Percentiles rank a stretch among this genome's conserved stretches.
These are phyloP conservation scores for Hiodon tergisus DNA, from an alignment of 2,113 vertebrate species.

Conservation along the genomic window DNA sequence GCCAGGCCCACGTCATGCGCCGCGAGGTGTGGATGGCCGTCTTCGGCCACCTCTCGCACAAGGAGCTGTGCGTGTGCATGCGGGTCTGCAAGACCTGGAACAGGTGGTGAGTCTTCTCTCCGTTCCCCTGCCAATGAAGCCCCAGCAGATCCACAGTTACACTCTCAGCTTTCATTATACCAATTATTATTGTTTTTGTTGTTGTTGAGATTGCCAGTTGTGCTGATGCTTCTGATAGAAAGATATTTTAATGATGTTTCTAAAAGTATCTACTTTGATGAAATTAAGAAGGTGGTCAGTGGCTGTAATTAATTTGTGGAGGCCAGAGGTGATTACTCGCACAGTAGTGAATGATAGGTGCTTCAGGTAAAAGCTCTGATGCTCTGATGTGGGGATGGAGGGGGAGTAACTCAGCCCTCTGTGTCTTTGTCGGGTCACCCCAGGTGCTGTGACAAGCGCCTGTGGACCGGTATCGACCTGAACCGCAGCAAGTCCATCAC, in stretches of 20 bases:
- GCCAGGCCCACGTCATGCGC: conserved; percentile 81
- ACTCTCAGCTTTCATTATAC: background rate
- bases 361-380: background rate
- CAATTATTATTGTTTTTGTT: no score
- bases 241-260: no score
- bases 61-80: conserved; percentile 92
- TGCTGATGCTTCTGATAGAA: no score
- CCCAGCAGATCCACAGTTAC: no score
- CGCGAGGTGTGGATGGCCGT: conserved; percentile 92
- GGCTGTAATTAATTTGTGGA: background rate
- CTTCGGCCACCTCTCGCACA: conserved; percentile 85
- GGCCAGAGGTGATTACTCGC: no score
- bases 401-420: no score
- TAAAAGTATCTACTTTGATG: no score
- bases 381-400: no score
- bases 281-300: no score
- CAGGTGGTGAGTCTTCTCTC: conserved; percentile 77
- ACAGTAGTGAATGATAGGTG: no score
- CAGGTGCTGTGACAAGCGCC: conserved; percentile 96
- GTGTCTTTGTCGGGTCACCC: conserved; percentile 24
- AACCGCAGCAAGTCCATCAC: conserved; percentile 95
- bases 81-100: conserved; percentile 96
- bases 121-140: background rate
- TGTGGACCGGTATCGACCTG: conserved; percentile 89
- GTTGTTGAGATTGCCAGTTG: no score